phyloP scores from a whole-genome alignment of 2,113 vertebrate species.

The Gymnobelideus leadbeateri region DNA sequence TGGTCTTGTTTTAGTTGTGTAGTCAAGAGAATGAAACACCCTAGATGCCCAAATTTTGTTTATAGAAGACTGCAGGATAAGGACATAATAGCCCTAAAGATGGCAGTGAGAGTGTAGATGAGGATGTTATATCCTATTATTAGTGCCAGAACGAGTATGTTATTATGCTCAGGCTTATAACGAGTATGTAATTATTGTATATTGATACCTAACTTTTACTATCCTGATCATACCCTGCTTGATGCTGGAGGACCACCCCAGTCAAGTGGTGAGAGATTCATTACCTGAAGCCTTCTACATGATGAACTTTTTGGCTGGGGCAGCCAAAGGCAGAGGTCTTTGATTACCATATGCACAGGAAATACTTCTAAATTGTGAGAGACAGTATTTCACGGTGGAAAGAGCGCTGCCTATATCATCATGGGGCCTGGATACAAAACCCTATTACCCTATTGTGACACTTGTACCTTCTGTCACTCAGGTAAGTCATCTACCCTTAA shows the following conservation, averaged over 20 bases:
- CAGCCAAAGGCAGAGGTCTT: background rate
- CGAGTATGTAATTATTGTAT: background rate
- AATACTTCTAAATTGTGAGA: background rate
- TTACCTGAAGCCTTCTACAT: background rate
- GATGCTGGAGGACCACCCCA: background rate
- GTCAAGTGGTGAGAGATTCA: background rate
- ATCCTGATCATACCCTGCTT: background rate
- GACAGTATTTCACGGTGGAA: background rate
- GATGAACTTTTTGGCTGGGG: background rate
- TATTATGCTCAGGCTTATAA: constrained; percentile 4
- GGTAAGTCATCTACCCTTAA: background rate
- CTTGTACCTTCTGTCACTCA: background rate
- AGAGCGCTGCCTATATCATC: background rate
- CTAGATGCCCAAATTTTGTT: background rate
- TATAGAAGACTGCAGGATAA: constrained; percentile 8
- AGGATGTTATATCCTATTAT: constrained; percentile 11
- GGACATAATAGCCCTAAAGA: background rate
- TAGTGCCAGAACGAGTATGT: background rate
- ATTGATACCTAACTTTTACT: background rate
- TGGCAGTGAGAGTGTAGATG: background rate
- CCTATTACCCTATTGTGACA: background rate
- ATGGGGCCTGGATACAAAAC: background rate
- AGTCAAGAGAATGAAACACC: background rate
- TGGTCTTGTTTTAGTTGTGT: background rate
- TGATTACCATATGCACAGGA: background rate